Evolutionary conservation across 2,113 vertebrate genomes (phyloP), one percentile per base, ranked within the genome.

Genomic region (Gila orcuttii): DNA sequence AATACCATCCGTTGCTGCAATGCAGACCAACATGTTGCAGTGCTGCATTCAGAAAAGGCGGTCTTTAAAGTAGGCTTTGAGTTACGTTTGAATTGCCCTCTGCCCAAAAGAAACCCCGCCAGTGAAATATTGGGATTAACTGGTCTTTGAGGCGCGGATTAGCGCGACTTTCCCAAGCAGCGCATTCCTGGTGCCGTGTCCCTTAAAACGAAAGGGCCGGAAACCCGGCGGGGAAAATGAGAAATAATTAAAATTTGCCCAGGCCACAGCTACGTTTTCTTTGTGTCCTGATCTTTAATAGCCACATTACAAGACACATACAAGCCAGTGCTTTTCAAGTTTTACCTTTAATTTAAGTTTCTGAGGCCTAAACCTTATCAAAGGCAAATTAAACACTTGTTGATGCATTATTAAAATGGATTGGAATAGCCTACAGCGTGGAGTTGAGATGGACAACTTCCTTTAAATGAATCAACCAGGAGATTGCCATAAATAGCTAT

Each of bases 81-180:
- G 90, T 81, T 88, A 83, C 84, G 84, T 89, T 85, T 93, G 90
- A 93, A 91, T 91, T 87, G 89, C 89, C 89, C 91, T 89, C 88
- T 86, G 90, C 88, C 90, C 89, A 87, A 88, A 83, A 92, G 90
- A 93, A 93, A 89, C 91, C 90, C 92, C 90, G 88, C 91, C 82
- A 91, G 90, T 91, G 86, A 92, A 94, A 93, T 93, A 91, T 91
- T 93, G 92, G 92, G 93, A 95, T 95, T 95, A 94, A 88, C 90
- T 90, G 92, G 87, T 94, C 90, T 93, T 92, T 92, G 93, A 93
- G 91, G 92, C 92, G 85, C 73, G 94, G 93, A 95, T 95, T 95
- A 93, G 93, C 88, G 85, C 79, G 87, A 79, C 89, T 93, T 92
- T 93, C 91, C 89, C 91, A 92, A 87, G 88, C 82, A 85, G 74